Evolutionary conservation across 1,140 invertebrate species (phyloP), one percentile per base, ranked within the genome.

Genomic region (Drosophila ananassae): DNA sequence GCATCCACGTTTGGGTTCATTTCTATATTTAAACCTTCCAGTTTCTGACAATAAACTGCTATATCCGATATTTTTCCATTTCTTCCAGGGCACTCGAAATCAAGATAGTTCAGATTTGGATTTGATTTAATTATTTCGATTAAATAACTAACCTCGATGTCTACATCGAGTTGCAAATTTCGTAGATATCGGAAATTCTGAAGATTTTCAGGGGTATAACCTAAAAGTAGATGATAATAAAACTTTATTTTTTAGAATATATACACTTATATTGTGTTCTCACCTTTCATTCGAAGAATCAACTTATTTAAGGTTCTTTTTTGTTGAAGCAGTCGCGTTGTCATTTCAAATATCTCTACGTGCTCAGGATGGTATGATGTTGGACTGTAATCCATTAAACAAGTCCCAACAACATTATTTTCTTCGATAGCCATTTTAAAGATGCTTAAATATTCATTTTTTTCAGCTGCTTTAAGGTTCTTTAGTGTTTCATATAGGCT

Each of bases 1-100:
- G 55, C 44, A 48, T 64, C 10, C 2, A 24, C 44, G 8, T 28
- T 30, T n/a, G 41, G 22, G 25, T 59, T 64, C 22, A 64, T 64
- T n/a, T 28, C 22, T 21, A 64, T 28, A 5, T 5, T 13, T 1
- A 60, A 24, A 1, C 1, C 9, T 28, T 21, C 4, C 4, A 64
- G 12, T 13, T 60, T 59, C 0, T 48, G 21, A 17, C 55, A 21
- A 22, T 39, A 60, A 3, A 32, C 21, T 47, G 44, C 30, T 25
- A 64, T 60, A 22, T 64, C 62, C 2, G 55, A 22, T 2, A 64
- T 2, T 30, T n/a, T 39, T 5, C 62, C 62, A 3, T 39, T 13
- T 6, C 60, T 60, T 50, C 48, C 56, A 3, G 56, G 37, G 32
- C 44, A 24, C 1, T 1, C 2, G 21, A 66, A 17, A 2, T 0